Conservation (phyloP, 2,888 invertebrate genomes). For the Tinea pellionella region DNA sequence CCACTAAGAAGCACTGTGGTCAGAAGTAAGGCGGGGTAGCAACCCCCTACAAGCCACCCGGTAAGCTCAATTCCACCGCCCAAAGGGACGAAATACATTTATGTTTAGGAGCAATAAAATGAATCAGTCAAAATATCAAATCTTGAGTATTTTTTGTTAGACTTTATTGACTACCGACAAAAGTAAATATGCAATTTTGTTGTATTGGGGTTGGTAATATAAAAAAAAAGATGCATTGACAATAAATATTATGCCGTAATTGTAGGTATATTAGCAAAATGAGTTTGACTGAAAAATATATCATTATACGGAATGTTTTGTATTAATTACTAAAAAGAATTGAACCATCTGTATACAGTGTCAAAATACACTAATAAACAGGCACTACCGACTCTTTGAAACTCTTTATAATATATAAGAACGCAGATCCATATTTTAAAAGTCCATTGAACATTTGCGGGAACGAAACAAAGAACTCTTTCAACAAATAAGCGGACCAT, state of each 20-base stretch:
- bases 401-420: slow-evolving; percentile 1
- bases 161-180: slow-evolving; percentile 1
- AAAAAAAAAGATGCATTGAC: background rate
- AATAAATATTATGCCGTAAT: too few species aligned
- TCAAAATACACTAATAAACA: too few species aligned
- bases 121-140: slow-evolving; percentile 6
- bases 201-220: background rate
- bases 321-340: too few species aligned
- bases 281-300: too few species aligned
- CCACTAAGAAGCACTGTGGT: background rate
- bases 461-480: slow-evolving; percentile 26
- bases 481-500: slow-evolving; percentile 33
- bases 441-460: background rate
- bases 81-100: slow-evolving; percentile 8
- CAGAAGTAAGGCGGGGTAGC: background rate
- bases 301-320: too few species aligned
- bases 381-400: background rate
- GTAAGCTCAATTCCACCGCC: background rate
- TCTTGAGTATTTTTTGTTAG: background rate
- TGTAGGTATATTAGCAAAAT: too few species aligned
- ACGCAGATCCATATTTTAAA: background rate
- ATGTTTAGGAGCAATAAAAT: slow-evolving; percentile 8
- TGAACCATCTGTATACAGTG: too few species aligned
- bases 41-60: background rate
- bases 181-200: background rate